Evolutionary conservation across 2,888 invertebrate genomes (phyloP), one percentile per base, ranked within the genome.

Genomic region (Muschampia staudingeri): DNA sequence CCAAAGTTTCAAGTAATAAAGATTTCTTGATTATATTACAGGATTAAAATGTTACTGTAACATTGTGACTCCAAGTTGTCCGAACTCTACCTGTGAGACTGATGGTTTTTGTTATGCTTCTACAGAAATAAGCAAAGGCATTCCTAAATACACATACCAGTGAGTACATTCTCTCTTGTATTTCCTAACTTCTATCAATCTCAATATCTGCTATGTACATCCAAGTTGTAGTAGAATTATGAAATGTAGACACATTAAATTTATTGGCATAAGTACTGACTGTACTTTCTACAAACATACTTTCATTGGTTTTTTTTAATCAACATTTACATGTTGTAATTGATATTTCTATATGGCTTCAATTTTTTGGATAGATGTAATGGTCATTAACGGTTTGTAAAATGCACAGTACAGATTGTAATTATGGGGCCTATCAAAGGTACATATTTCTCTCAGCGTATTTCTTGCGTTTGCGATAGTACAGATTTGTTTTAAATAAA

Each of bases 101-200:
- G 99, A 99, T 95, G 99, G 99, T 69, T 98, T 98, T 92, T 99
- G 99, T 94, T 99, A 98, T 91, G 98, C 99, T 4, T 98, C 99
- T 80, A 98, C 98, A 84, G 97, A 97, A 84, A 92, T 97, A 16
- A 97, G 97, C 78, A 97, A 98, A 90, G 98, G 97, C 75, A 94
- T 94, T 78, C 96, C 97, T 88, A 97, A 97, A 87, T 98, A 98
- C 92, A 98, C 98, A 80, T 98, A 98, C 97, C 98, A 99, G 99
- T 99, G 98, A 82, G 67, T 69, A 81, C n/a, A 52, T 34, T 52
- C 3, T 56, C 19, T 56, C 9, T 4, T 12, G 2, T 19, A 19
- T 9, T 19, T 56, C 9, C 9, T 56, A 19, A 56, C 7, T 56
- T 19, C 19, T 19, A 19, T 56, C 56, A 2, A 19, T 19, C n/a